These are phyloP conservation scores for Gallinago solitaria DNA, from an alignment of 2,797 vertebrate species.

Conservation along the genomic window DNA sequence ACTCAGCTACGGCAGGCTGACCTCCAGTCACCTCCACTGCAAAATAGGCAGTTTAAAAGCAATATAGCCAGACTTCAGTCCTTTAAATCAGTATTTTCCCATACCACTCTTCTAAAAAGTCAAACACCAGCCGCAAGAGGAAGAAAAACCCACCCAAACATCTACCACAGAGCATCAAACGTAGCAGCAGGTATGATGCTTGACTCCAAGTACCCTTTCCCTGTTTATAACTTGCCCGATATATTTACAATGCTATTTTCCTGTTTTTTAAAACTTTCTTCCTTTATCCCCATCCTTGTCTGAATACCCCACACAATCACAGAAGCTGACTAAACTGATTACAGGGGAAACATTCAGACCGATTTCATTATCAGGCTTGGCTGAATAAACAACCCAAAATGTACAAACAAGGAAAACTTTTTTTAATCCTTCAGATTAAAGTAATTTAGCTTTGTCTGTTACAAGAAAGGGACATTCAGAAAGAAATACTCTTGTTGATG, in stretches of 20 bases:
- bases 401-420: conserved; percentile 46
- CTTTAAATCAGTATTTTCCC: not conserved
- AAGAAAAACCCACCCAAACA: not conserved
- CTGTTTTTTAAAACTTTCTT: conserved; percentile 55
- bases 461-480: not conserved
- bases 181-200: not conserved
- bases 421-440: conserved; percentile 32
- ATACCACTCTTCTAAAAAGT: not conserved
- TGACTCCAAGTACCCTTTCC: conserved; percentile 14
- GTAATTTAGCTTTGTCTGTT: not conserved
- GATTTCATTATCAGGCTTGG: not conserved
- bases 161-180: not conserved
- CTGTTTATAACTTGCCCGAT: not conserved
- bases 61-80: not conserved
- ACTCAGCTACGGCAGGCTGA: not conserved
- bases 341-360: conserved; percentile 3
- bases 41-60: not conserved
- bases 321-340: conserved; percentile 59
- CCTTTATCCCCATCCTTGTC: conserved; percentile 19
- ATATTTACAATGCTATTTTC: conserved; percentile 49
- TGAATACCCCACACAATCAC: not conserved
- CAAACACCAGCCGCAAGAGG: not conserved
- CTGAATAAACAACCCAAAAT: conserved; percentile 36
- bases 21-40: not conserved
- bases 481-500: not conserved